Evolutionary conservation across 37 sponge, comb jelly and placozoan genomes (phyloP).

Genomic region (Oscarella lobularis): DNA sequence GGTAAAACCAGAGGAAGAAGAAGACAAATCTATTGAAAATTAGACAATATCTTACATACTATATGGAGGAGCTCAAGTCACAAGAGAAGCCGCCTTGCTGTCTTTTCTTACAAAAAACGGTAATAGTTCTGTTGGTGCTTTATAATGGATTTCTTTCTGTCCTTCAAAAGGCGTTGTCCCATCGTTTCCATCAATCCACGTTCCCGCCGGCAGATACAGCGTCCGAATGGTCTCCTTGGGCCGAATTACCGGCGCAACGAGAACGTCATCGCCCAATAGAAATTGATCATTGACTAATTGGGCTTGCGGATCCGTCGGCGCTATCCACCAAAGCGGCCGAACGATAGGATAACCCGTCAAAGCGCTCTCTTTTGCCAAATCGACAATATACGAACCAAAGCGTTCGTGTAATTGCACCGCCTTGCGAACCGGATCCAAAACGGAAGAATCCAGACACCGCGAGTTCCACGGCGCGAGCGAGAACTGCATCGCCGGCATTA

Average conservation of each 20-base stretch:
- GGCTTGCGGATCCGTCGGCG: conserved; percentile 16
- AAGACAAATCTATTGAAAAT: too few relatives aligned
- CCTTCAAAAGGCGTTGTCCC: too few relatives aligned
- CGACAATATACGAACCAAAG: not conserved
- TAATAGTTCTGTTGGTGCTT: too few relatives aligned
- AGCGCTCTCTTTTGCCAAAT: conserved; percentile 8
- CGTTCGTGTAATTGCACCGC: conserved; percentile 24
- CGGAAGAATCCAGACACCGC: conserved; percentile 1
- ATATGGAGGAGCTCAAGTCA: too few relatives aligned
- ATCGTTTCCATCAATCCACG: not conserved
- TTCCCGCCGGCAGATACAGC: conserved; percentile 11
- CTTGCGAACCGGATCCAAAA: not conserved
- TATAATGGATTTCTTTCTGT: too few relatives aligned
- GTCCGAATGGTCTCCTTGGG: not conserved
- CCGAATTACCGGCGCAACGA: conserved; percentile 56
- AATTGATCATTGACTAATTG: conserved; percentile 43
- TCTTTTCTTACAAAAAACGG: too few relatives aligned
- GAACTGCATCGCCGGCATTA: conserved; percentile 78
- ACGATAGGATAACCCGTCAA: conserved; percentile 44
- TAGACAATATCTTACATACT: too few relatives aligned
- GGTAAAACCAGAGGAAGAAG: too few relatives aligned
- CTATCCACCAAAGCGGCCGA: conserved; percentile 86
- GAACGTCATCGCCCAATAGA: conserved; percentile 53
- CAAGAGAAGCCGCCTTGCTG: too few relatives aligned
- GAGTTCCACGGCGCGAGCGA: conserved; percentile 47